Evolutionary conservation across 2,113 vertebrate species (phyloP), one percentile per base, ranked within the genome.

Genomic region (Labeo catla): DNA sequence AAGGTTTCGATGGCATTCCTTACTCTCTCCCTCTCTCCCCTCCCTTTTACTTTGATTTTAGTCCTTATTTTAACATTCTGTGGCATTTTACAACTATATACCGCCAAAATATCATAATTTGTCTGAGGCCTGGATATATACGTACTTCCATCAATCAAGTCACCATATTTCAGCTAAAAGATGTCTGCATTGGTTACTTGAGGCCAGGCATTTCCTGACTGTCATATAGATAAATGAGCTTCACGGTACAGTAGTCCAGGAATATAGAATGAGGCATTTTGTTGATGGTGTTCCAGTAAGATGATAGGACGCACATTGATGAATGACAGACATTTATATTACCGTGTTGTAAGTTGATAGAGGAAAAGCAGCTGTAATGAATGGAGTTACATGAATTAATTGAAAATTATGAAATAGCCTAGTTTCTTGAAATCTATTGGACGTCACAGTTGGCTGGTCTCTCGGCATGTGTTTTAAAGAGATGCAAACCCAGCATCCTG

Each of bases 231-330:
- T 73, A 34, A 76, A 88, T 81, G 63, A 79, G 28, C 66, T 84
- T 79, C 74, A 63, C 13, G 81, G 11, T 43, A 68, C 72, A 83
- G 63, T 68, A 57, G 70, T 80, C 36, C 50, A 88, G 59, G 43
- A 57, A 80, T 68, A 73, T 59, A 76, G 52, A 70, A 88, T 79
- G 52, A 81, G 43, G 45, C 36, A 72, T 65, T 57, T 39, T 76
- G 70, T 59, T 54, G 68, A 61, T 86, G 52, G 86, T 76, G 63
- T 74, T 50, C 47, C 63, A 52, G 59, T 79, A 52, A 68, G 39
- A 87, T 86, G 73, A 90, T 59, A 6, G 83, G 84, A 87, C 76
- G 36, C 83, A 87, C 57, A 80, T 70, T 70, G 39, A 54, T 76
- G 9, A 73, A n/a, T 80, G 63, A 73, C 61, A 81, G 79, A 81